These are phyloP conservation scores for Lycia hirtaria DNA, from an alignment of 2,888 invertebrate species.

Conservation along the genomic window DNA sequence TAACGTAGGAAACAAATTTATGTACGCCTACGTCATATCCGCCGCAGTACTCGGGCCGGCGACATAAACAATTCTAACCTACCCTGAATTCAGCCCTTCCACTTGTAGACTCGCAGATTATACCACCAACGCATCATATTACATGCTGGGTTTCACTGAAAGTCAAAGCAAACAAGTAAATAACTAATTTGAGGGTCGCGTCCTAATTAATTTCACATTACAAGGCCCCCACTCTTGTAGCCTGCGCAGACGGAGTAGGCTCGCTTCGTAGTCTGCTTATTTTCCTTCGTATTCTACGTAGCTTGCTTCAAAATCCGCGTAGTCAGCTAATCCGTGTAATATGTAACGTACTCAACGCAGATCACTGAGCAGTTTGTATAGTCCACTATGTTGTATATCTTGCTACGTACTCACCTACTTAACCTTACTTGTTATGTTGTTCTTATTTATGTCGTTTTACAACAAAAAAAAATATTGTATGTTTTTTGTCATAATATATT, in stretches of 20 bases:
- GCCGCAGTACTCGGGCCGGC: not conserved
- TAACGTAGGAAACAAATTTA: not conserved
- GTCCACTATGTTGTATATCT: too few relatives aligned
- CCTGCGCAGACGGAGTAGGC: not conserved
- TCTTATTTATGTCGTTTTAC: too few relatives aligned
- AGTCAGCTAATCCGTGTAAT: too few relatives aligned
- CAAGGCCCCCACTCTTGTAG: conserved; percentile 12
- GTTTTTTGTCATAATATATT: too few relatives aligned
- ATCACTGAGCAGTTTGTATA: too few relatives aligned
- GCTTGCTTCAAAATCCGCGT: too few relatives aligned
- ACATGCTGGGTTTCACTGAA: conserved; percentile 9
- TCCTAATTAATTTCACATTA: conserved; percentile 32
- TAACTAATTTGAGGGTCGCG: conserved; percentile 26
- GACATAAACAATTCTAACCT: not conserved
- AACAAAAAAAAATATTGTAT: too few relatives aligned
- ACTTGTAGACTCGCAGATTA: conserved; percentile 7
- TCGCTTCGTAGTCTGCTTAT: not conserved
- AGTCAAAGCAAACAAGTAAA: conserved; percentile 31
- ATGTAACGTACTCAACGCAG: too few relatives aligned
- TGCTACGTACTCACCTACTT: too few relatives aligned
- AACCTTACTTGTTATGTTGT: too few relatives aligned
- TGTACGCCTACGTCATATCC: not conserved
- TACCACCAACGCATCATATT: conserved; percentile 12
- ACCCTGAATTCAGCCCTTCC: not conserved
- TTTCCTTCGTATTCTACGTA: too few relatives aligned